These are phyloP conservation scores for Cairina moschata DNA, from an alignment of 2,113 vertebrate genomes.

Conservation along the genomic window DNA sequence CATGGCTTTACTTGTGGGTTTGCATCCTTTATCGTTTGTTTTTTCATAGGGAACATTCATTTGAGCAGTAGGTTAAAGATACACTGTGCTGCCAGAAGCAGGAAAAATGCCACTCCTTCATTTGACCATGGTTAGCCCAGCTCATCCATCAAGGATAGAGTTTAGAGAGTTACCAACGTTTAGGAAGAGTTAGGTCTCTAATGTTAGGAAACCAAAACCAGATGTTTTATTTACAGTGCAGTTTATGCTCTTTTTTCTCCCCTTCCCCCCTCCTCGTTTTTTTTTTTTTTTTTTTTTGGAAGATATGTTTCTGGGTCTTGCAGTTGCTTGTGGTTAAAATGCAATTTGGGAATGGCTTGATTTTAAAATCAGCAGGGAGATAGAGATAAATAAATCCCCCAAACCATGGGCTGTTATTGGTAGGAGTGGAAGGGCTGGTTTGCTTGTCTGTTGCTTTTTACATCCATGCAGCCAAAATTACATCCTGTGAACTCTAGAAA, in stretches of 20 bases:
- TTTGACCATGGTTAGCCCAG: not conserved
- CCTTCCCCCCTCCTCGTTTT: accelerated
- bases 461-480: not conserved
- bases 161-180: not conserved
- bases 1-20: not conserved
- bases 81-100: not conserved
- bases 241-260: not conserved
- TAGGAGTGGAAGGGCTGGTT: not conserved
- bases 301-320: not conserved
- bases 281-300: not conserved
- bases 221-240: not conserved
- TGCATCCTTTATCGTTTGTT: not conserved
- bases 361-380: not conserved
- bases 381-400: not conserved
- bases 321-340: not conserved
- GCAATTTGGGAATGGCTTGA: not conserved
- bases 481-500: not conserved
- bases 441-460: not conserved
- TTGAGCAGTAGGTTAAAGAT: not conserved
- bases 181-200: not conserved
- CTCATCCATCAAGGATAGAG: not conserved
- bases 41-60: not conserved
- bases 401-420: not conserved
- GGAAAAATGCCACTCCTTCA: not conserved
- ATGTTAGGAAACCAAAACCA: not conserved